Conservation (phyloP, 2,113 vertebrate genomes). For the Chloroceryle aenea region DNA sequence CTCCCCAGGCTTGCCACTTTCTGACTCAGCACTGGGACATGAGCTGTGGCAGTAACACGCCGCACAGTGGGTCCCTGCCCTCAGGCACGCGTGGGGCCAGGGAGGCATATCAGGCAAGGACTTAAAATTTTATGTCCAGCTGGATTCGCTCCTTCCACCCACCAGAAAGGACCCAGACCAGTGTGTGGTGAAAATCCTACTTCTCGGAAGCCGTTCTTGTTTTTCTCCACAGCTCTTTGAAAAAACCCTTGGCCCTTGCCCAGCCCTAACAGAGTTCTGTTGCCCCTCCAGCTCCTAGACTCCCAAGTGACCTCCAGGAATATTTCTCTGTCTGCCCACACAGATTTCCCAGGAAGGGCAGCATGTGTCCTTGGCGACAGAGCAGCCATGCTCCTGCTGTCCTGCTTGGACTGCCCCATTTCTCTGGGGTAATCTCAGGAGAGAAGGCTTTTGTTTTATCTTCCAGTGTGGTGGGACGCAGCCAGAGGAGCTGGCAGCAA, state of each 20-base stretch:
- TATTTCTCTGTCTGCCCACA: conserved; percentile 20
- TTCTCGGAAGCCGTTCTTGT: not conserved
- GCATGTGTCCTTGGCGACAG: not conserved
- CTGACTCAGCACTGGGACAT: not conserved
- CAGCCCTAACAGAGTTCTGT: not conserved
- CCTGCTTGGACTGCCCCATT: not conserved
- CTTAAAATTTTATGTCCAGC: not conserved
- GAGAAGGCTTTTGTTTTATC: not conserved
- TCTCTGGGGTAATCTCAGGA: not conserved
- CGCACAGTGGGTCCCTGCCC: not conserved
- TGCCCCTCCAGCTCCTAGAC: not conserved
- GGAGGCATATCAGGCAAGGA: not conserved
- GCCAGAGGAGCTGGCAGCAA: not conserved
- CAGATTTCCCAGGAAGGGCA: not conserved
- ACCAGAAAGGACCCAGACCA: not conserved
- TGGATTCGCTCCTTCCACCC: not conserved
- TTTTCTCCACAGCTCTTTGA: not conserved
- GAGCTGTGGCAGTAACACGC: fast-evolving
- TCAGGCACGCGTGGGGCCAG: fast-evolving
- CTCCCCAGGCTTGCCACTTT: not conserved
- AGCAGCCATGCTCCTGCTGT: not conserved
- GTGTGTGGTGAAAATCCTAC: not conserved
- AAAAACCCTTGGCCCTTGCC: not conserved
- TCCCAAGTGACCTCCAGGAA: conserved; percentile 10
- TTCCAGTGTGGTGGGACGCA: fast-evolving